Percentiles rank a stretch among this genome's conserved stretches.
These are phyloP conservation scores for Pluvianellus socialis DNA, from an alignment of 2,113 vertebrate genomes.

Conservation along the genomic window DNA sequence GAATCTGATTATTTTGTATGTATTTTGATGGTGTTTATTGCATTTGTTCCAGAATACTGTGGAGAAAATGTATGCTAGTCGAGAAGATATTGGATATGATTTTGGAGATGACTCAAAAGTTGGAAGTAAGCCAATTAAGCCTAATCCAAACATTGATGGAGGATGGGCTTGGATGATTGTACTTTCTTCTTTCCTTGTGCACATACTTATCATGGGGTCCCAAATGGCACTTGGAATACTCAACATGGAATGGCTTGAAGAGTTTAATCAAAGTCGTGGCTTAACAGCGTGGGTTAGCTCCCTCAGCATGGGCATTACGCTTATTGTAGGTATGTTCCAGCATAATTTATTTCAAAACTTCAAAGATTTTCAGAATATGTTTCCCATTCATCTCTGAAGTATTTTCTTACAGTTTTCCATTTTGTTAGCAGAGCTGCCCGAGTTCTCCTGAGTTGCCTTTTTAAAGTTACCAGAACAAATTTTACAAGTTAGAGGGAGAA, in stretches of 20 bases:
- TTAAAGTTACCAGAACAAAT: background rate
- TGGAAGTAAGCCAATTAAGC: constrained; percentile 61
- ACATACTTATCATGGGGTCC: constrained; percentile 82
- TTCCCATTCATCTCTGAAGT: background rate
- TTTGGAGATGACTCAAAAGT: constrained; percentile 72
- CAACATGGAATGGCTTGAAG: constrained; percentile 84
- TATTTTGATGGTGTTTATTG: background rate
- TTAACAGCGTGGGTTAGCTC: constrained; percentile 83
- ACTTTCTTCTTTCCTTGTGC: constrained; percentile 79
- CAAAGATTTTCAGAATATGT: background rate
- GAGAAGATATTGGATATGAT: constrained; percentile 74
- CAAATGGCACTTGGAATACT: constrained; percentile 84
- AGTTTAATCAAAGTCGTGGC: constrained; percentile 81
- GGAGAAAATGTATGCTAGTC: constrained; percentile 76
- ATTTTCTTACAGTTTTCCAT: background rate
- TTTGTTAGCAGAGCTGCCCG: background rate
- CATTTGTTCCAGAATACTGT: constrained; percentile 59
- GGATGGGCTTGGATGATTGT: constrained; percentile 85
- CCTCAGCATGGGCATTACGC: constrained; percentile 81
- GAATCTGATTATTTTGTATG: background rate
- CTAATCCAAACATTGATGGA: constrained; percentile 75
- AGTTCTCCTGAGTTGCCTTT: background rate
- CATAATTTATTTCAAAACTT: background rate
- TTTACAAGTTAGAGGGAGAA: background rate
- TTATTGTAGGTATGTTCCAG: constrained; percentile 78